Evolutionary conservation across 2,888 invertebrate genomes (phyloP), one percentile per base, ranked within the genome.

Genomic region (Dryobotodes eremita): DNA sequence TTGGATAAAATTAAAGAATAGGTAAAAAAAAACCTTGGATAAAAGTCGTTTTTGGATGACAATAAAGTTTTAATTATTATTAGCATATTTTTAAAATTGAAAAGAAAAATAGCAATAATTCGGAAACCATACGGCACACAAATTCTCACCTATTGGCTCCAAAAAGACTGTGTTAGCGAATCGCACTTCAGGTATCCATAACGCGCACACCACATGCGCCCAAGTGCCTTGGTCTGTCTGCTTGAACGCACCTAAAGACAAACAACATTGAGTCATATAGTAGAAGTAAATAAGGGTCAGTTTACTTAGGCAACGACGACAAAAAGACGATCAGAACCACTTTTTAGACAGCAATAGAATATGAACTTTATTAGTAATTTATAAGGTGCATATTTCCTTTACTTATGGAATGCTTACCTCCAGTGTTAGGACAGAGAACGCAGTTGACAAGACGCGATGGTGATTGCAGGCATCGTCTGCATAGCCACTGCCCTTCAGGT

Each of bases 101-200:
- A n/a, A 42, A 13, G 0, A 36, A 53, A 26, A 46, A 36, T 55
- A 55, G 20, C 17, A 42, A 13, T 15, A 8, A 26, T 15, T 26
- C 8, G 2, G 7, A 2, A 31, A 50, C 15, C n/a, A 71, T 13
- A 46, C 23, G 17, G 13, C 1, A 17, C 13, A 7, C 4, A 46
- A n/a, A 50, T 53, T 71, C 95, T 94, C 92, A 98, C 98, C 98
- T 85, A 99, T 99, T 0, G 99, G 99, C 94, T 99, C 99, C 88
- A 99, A 97, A 92, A 99, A 99, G 10, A 99, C 99, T 0, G 99
- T 99, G 94, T 99, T 99, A 0, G 99, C 99, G 94, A 99, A 99
- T 87, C 99, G 97, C 68, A 98, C 99, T 97, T 99, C 99, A 2
- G 99, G 99, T 90, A 99, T 99, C 99, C 99, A 99, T 2, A 99